These are phyloP conservation scores for Nomada goodeniana DNA, from an alignment of 2,888 invertebrate genomes.

Conservation along the genomic window DNA sequence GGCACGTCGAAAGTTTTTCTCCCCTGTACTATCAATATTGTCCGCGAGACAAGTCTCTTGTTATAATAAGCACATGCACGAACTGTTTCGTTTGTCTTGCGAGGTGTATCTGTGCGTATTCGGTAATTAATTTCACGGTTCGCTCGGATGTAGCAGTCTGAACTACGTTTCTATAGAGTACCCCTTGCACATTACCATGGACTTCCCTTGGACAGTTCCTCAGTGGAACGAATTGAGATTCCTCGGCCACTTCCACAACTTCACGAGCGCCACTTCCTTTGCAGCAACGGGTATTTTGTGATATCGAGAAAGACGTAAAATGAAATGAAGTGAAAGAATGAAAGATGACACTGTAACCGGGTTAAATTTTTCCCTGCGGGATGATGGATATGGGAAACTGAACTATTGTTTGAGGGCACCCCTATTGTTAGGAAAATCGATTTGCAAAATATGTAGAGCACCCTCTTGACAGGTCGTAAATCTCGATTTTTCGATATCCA, in stretches of 20 bases:
- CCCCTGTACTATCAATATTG: background rate
- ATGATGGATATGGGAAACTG: background rate
- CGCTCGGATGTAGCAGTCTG: background rate
- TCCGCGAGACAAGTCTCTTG: background rate
- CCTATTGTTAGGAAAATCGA: background rate
- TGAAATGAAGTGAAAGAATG: no score
- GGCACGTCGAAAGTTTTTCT: background rate
- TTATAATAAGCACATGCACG: background rate
- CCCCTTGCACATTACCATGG: background rate
- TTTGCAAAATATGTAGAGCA: conserved; percentile 3
- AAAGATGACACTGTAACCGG: background rate
- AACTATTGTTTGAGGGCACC: background rate
- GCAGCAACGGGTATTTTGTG: background rate
- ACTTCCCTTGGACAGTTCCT: background rate
- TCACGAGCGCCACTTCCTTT: background rate
- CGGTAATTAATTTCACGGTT: conserved; percentile 34
- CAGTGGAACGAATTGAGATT: no score
- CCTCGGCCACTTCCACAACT: background rate
- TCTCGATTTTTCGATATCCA: background rate
- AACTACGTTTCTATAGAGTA: conserved; percentile 4
- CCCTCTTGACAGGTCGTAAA: conserved; percentile 4
- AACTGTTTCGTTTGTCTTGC: conserved; percentile 25
- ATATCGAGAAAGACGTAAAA: no score
- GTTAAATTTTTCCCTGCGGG: background rate
- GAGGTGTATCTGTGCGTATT: background rate